Percentiles rank a stretch among this genome's conserved stretches.
Evolutionary conservation across 1,140 invertebrate genomes (phyloP).

Genomic region (Leptinotarsa texana): DNA sequence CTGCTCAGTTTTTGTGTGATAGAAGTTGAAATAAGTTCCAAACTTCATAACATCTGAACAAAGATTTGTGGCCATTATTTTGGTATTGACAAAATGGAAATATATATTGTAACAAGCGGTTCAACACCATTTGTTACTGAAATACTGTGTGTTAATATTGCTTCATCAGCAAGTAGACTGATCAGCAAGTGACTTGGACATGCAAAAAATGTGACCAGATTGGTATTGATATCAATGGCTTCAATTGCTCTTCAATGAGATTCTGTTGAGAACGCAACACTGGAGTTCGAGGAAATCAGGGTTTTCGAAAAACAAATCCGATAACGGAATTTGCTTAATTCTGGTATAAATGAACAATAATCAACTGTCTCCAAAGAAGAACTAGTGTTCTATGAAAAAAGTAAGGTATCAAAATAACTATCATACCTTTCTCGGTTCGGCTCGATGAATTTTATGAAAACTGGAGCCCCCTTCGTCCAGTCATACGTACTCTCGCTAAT

Average conservation of each 20-base stretch:
- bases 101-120: neutral
- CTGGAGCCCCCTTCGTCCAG: neutral
- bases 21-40: too few relatives aligned
- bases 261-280: neutral
- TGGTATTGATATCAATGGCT: too few relatives aligned
- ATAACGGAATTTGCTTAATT: neutral
- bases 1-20: too few relatives aligned
- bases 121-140: neutral
- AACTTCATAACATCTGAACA: too few relatives aligned
- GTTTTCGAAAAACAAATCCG: neutral
- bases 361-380: neutral
- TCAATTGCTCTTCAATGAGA: neutral
- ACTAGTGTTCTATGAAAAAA: neutral
- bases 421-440: neutral
- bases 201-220: neutral
- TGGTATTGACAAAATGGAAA: neutral
- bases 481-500: neutral
- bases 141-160: neutral
- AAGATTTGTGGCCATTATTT: too few relatives aligned
- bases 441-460: neutral
- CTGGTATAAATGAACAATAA: neutral
- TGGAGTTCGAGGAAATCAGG: neutral
- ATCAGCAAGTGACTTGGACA: neutral
- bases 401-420: neutral
- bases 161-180: neutral